Percentiles rank a stretch among this genome's conserved stretches.
Conservation (phyloP, 2,797 vertebrate species). For the Melanotaenia trifasciata region DNA sequence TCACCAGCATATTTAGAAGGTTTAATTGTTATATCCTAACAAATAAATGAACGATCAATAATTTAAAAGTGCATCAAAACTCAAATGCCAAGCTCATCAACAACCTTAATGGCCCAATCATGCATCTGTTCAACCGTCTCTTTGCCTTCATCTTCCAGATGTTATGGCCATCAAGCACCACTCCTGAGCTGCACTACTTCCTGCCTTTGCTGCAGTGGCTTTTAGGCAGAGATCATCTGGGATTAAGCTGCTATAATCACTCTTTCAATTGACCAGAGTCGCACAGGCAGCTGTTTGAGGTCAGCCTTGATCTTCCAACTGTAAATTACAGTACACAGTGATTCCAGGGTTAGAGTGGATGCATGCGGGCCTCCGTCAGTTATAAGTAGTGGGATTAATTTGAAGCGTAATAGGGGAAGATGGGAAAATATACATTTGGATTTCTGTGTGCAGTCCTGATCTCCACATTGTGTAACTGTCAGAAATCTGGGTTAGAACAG, state of each 20-base stretch:
- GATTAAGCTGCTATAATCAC: constrained; percentile 76
- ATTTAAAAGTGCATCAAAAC: constrained; percentile 15
- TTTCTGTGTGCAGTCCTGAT: constrained; percentile 17
- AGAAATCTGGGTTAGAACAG: constrained; percentile 50
- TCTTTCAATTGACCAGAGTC: constrained; percentile 65
- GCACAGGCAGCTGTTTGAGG: constrained; percentile 61
- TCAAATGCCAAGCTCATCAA: constrained; percentile 50
- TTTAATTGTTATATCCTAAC: not conserved
- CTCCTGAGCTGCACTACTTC: constrained; percentile 4
- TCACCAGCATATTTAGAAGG: not conserved
- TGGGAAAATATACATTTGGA: constrained; percentile 46
- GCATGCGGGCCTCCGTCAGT: not conserved
- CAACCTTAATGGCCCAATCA: constrained; percentile 43
- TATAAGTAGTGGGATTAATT: constrained; percentile 43
- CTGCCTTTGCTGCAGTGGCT: constrained; percentile 57
- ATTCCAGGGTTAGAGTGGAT: constrained; percentile 7
- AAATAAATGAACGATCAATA: constrained; percentile 17
- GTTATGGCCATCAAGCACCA: constrained; percentile 3
- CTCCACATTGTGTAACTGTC: constrained; percentile 62
- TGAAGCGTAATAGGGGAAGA: constrained; percentile 6
- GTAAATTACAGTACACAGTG: constrained; percentile 37
- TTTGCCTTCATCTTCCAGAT: constrained; percentile 31
- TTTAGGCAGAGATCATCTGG: constrained; percentile 75
- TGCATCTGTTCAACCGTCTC: constrained; percentile 24
- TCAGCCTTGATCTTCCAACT: constrained; percentile 53